phyloP scores from a whole-genome alignment of 2,888 invertebrate species.

The Ypsolopha scabrella region DNA sequence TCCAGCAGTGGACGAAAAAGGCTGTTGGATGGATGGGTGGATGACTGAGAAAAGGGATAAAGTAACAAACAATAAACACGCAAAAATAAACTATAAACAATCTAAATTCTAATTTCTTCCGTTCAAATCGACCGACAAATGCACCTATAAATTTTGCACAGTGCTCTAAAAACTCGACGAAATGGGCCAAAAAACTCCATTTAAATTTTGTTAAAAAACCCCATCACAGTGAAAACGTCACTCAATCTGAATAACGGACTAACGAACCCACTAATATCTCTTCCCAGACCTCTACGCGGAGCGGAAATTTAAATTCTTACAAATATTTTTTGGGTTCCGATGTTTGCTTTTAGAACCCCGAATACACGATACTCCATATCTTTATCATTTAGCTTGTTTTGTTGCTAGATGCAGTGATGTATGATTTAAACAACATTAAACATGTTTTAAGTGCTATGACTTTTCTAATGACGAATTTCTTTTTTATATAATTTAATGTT shows the following conservation, averaged over 20 bases:
- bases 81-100: not conserved
- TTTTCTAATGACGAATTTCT: not conserved
- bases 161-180: constrained; percentile 48
- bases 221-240: constrained; percentile 32
- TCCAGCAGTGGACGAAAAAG: too few relatives aligned
- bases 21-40: too few relatives aligned
- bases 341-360: not conserved
- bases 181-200: constrained; percentile 42
- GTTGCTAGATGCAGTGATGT: too few relatives aligned
- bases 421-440: too few relatives aligned
- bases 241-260: constrained; percentile 50
- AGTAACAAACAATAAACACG: too few relatives aligned
- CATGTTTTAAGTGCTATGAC: not conserved
- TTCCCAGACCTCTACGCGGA: constrained; percentile 27
- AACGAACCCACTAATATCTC: constrained; percentile 56
- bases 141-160: constrained; percentile 42
- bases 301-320: constrained; percentile 50
- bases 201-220: constrained; percentile 31
- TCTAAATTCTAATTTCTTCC: constrained; percentile 23
- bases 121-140: constrained; percentile 34
- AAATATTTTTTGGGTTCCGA: constrained; percentile 10
- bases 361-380: not conserved
- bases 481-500: too few relatives aligned
- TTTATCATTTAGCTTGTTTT: too few relatives aligned
- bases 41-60: too few relatives aligned